Evolutionary conservation across 2,888 invertebrate species (phyloP), one percentile per base, ranked within the genome.

Genomic region (Acleris laterana): DNA sequence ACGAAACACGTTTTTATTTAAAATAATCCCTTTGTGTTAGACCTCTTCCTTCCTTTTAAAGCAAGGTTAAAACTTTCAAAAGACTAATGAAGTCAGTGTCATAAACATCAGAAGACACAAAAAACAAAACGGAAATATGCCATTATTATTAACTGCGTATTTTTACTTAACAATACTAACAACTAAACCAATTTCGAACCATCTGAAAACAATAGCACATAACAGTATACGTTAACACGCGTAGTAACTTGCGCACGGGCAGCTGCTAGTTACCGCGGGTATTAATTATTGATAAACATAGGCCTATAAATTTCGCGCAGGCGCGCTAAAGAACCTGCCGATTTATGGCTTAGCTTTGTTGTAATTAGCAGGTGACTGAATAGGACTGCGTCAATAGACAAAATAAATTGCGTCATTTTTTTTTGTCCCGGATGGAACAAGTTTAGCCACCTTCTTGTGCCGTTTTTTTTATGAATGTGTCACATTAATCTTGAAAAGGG

Each of bases 261-360:
- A 48, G 58, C 58, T n/a, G 48, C 52, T 49, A 55, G 59, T 51
- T 61, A 60, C 50, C 38, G 38, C 16, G 20, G 32, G 66, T 62
- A 66, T 62, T 66, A 62, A 66, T 66, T 66, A 66, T 66, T 66
- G 62, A 66, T 66, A 66, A 66, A 56, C 56, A 56, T 51, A 20
- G 22, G 11, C 16, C 66, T 46, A 66, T 66, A 66, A 66, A 66
- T 66, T 62, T 56, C 28, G 32, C 49, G 16, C 25, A 19, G 32
- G 25, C 53, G 57, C n/a, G 65, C 46, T 66, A 57, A 65, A 65
- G 60, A 65, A 65, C 60, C 55, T 56, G 48, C 32, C 22, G 22
- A 57, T 66, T 66, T 66, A 62, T 32, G 56, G 22, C 51, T 38
- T 28, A 56, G 19, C 50, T 50, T 57, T 57, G 57, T 25, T 52